These are phyloP conservation scores for Beroe forskalii DNA, from an alignment of 37 sponge, comb jelly and placozoan species.

Conservation along the genomic window DNA sequence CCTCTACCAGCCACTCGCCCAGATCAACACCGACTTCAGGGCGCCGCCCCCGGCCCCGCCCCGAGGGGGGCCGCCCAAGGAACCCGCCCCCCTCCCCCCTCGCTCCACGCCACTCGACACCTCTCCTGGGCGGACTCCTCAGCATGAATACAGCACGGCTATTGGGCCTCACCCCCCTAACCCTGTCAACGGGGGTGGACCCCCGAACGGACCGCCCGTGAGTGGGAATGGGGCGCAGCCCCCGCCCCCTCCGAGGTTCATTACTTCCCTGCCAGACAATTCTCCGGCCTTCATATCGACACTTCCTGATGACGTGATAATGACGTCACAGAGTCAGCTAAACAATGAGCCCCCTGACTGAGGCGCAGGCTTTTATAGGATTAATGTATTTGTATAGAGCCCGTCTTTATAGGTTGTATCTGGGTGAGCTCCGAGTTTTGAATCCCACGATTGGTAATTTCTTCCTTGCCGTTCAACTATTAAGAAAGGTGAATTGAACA, in stretches of 20 bases:
- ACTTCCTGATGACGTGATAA: slow-evolving; percentile 11
- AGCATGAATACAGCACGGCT: not conserved
- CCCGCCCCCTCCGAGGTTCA: not conserved
- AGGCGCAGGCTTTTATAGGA: no score
- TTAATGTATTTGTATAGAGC: no score
- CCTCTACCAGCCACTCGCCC: slow-evolving; percentile 35
- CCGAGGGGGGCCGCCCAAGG: not conserved
- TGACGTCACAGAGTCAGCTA: not conserved
- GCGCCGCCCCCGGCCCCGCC: not conserved
- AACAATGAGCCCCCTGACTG: slow-evolving; percentile 45
- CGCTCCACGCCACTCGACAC: not conserved
- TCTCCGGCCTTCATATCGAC: slow-evolving; percentile 30
- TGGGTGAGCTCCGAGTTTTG: no score
- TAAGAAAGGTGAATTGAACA: no score
- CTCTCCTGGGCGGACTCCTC: not conserved
- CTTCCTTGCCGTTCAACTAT: no score
- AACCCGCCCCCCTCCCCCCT: not conserved
- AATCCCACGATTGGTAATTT: no score
- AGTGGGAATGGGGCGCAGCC: not conserved
- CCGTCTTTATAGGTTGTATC: no score
- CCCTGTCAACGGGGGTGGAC: not conserved
- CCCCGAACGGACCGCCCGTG: not conserved
- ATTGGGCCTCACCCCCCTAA: not conserved
- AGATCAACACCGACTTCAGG: not conserved
- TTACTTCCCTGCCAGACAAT: slow-evolving; percentile 20